These are phyloP conservation scores for Dastarcus helophoroides DNA, from an alignment of 2,888 invertebrate genomes.

Conservation along the genomic window DNA sequence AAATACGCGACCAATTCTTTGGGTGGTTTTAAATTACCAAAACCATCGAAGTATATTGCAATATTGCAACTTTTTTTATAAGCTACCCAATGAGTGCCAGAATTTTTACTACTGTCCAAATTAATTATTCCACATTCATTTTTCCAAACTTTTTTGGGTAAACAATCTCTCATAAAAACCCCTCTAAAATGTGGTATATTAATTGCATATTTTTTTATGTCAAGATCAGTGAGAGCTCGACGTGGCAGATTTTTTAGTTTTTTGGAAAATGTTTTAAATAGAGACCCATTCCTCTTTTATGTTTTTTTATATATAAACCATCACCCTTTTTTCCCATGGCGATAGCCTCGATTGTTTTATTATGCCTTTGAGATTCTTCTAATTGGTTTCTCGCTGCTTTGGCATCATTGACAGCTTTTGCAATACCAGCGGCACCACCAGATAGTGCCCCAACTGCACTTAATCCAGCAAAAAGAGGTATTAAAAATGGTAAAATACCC, in stretches of 20 bases:
- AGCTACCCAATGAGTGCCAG: conserved; percentile 1
- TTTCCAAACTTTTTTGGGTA: not conserved
- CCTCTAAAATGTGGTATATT: not conserved
- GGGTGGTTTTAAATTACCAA: not conserved
- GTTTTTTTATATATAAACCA: not conserved
- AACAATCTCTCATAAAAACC: not conserved
- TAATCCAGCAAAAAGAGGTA: not conserved
- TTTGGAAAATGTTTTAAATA: not conserved
- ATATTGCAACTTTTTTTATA: not conserved
- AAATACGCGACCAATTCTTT: not conserved
- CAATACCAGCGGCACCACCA: not conserved
- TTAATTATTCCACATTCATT: conserved; percentile 1
- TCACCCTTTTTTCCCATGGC: too few relatives aligned
- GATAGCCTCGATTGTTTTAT: too few relatives aligned
- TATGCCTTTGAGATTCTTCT: too few relatives aligned
- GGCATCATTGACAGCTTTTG: not conserved
- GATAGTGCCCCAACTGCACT: not conserved
- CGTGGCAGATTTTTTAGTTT: not conserved
- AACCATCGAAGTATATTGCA: not conserved
- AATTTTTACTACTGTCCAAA: not conserved
- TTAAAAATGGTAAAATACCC: conserved; percentile 1
- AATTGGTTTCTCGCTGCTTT: not conserved
- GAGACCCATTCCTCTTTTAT: not conserved
- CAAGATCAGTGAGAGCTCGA: too few relatives aligned
- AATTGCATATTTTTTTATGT: not conserved